phyloP scores from a whole-genome alignment of 2,888 invertebrate species.

The Conistra vaccinii region DNA sequence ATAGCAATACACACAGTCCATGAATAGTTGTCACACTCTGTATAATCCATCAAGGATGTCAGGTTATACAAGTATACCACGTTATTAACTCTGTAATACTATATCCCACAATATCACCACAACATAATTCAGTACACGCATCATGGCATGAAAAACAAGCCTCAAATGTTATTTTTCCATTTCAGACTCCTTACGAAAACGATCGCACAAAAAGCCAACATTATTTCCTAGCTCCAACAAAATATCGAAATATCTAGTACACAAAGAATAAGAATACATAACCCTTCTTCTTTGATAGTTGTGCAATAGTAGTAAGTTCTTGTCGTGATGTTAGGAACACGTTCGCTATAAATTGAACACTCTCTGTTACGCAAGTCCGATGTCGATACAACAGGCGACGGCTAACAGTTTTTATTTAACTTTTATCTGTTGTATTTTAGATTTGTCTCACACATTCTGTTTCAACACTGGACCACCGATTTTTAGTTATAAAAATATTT shows the following conservation, averaged over 20 bases:
- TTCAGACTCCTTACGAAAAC: slow-evolving; percentile 2
- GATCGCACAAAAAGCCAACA: slow-evolving; percentile 11
- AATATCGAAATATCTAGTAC: slow-evolving; percentile 21
- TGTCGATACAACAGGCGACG: slow-evolving; percentile 56
- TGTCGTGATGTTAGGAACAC: slow-evolving; percentile 37
- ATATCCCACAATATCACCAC: not conserved
- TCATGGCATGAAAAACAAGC: not conserved
- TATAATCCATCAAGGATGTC: not conserved
- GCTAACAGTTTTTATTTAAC: slow-evolving; percentile 67
- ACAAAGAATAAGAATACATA: slow-evolving; percentile 29
- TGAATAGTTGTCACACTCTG: no score
- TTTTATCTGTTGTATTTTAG: slow-evolving; percentile 51
- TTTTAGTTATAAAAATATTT: not conserved
- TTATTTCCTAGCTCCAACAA: slow-evolving; percentile 8
- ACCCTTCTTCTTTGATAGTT: slow-evolving; percentile 53
- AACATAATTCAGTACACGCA: not conserved
- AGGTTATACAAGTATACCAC: not conserved
- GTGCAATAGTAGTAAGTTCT: slow-evolving; percentile 44
- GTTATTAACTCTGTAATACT: not conserved
- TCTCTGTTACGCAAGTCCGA: slow-evolving; percentile 53
- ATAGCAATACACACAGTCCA: not conserved
- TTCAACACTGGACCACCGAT: not conserved
- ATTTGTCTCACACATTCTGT: slow-evolving; percentile 44
- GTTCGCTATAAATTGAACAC: slow-evolving; percentile 58
- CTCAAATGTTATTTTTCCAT: slow-evolving; percentile 38